A percentile compares a stretch with the other conserved stretches of the same genome.
Conservation (phyloP, 2,797 vertebrate species). For the Distichodus sexfasciatus region DNA sequence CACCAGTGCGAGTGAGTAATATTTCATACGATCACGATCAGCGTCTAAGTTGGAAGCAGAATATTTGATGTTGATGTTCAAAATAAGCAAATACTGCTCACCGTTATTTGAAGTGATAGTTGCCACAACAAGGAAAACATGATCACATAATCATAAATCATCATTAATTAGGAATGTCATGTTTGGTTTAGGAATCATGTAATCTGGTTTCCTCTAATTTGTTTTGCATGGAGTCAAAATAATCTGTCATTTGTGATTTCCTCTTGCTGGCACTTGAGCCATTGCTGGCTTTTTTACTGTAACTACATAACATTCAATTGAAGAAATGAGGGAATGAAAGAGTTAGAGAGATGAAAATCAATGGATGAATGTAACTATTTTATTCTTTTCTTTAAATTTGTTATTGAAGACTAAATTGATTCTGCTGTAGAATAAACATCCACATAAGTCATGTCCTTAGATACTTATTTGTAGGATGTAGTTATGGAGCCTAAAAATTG, state of each 20-base stretch:
- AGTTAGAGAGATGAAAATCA: conserved; percentile 37
- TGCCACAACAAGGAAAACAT: background rate
- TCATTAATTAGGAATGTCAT: background rate
- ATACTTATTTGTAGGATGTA: background rate
- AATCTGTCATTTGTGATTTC: background rate
- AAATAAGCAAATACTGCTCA: too few species aligned
- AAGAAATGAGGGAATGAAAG: background rate
- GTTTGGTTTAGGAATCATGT: background rate
- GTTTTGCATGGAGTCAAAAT: background rate
- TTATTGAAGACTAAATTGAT: background rate
- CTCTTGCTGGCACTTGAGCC: background rate
- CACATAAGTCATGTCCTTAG: background rate
- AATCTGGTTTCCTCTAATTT: background rate
- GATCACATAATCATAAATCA: background rate
- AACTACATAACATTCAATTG: too few species aligned
- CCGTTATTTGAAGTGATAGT: background rate
- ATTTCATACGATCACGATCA: too few species aligned
- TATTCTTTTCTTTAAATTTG: background rate
- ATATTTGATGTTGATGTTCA: too few species aligned
- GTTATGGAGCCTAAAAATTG: conserved; percentile 3
- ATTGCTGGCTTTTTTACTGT: too few species aligned
- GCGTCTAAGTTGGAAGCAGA: too few species aligned
- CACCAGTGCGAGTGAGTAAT: too few species aligned
- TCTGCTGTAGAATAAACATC: background rate
- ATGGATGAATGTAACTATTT: background rate